Evolutionary conservation across 2,113 vertebrate species (phyloP), one percentile per base, ranked within the genome.

Genomic region (Guaruba guarouba): DNA sequence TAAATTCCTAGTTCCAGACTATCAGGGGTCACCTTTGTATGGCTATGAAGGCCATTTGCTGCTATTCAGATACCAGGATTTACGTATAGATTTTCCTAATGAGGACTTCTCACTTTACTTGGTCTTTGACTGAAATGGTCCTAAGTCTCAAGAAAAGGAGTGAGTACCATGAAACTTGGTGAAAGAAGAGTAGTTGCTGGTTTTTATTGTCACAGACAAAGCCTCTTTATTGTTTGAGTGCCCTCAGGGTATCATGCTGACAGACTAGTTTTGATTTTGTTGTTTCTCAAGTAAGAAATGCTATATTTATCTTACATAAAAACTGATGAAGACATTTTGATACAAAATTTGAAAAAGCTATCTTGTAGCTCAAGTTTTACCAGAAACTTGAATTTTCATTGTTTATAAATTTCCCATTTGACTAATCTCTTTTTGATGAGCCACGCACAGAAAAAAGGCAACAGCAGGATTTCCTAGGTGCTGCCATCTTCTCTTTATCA

Each of bases 251-350:
- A 82, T 41, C 71, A 66, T 43, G n/a, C 46, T 80, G 77, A 66
- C 80, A 93, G 84, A 51, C 35, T 61, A 96, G 83, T 93, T 97
- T 81, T 97, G 88, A 97, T 97, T 97, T 97, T 97, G 63, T 29
- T 84, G 86, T 91, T 92, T 93, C 87, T 96, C 67, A 96, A 97
- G 86, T 39, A 92, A 96, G 51, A 90, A 97, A 87, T 89, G 82
- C 57, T 93, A 59, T 76, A 66, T 39, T 16, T 71, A 79, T 81
- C 84, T 93, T 57, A 95, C 43, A 76, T 39, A 91, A 95, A 96
- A 84, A 69, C 59, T 80, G 91, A 97, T 83, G 46, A 37, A 92
- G 74, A 88, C 25, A 43, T 54, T 95, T 90, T 73, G 33, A 68
- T 17, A 2, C 67, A 95, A 95, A 97, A 93, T 86, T 90, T 91